A percentile compares a stretch with the other conserved stretches of the same genome.
Conservation (phyloP, 1,140 invertebrate species). For the Caenorhabditis inopinata region DNA sequence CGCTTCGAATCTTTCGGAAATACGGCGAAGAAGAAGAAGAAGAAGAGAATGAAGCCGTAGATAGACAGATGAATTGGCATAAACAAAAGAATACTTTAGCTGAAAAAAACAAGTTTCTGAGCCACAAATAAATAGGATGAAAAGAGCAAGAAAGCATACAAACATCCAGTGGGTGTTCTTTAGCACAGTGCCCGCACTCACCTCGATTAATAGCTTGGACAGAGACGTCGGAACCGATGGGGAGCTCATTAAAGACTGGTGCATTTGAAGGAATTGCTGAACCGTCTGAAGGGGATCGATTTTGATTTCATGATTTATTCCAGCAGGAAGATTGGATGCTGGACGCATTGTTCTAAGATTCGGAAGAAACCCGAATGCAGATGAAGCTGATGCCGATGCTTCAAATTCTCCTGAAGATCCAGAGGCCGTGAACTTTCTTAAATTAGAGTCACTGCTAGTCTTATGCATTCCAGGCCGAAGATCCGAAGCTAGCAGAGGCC, state of each 20-base stretch:
- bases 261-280: constrained; percentile 31
- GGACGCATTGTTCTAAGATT: neutral
- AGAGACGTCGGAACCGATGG: constrained; percentile 17
- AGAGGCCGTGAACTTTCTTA: neutral
- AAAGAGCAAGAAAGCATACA: neutral
- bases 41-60: too few species aligned
- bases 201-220: constrained; percentile 1
- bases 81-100: too few species aligned
- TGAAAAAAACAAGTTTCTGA: neutral
- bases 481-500: neutral
- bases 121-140: too few species aligned
- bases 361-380: neutral
- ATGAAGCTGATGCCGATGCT: too few species aligned
- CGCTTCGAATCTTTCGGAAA: too few species aligned
- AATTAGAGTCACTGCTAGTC: constrained; percentile 6
- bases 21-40: too few species aligned
- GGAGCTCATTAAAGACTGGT: neutral
- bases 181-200: neutral
- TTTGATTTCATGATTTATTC: neutral
- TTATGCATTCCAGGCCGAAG: neutral
- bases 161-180: neutral
- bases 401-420: neutral
- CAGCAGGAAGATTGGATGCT: constrained; percentile 1
- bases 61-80: neutral
- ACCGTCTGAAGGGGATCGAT: constrained; percentile 21